Evolutionary conservation across 2,113 vertebrate species (phyloP).

Genomic region (Mionectes macconnelli): DNA sequence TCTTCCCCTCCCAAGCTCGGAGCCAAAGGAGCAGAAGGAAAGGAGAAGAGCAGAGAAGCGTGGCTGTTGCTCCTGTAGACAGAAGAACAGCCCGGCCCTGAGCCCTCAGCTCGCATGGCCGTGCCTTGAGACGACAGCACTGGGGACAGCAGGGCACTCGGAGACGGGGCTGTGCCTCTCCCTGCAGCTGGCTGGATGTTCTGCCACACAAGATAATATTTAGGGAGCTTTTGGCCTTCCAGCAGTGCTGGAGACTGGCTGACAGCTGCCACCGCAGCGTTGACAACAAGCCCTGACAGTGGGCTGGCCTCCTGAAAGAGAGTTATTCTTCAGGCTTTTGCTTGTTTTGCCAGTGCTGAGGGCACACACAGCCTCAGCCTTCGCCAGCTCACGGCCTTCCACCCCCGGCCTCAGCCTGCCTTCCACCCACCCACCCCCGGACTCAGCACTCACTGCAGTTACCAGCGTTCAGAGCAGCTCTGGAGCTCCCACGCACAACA

Average conservation of each 20-base stretch:
- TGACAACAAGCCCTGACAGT: not conserved
- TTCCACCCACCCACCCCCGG: too few relatives aligned
- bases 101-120: not conserved
- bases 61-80: fast-evolving
- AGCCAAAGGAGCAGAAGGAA: not conserved
- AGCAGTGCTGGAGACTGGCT: not conserved
- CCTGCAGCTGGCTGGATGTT: not conserved
- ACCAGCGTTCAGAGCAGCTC: not conserved
- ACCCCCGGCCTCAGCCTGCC: not conserved
- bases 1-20: not conserved
- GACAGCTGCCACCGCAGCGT: conserved; percentile 22
- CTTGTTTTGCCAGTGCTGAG: not conserved
- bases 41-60: fast-evolving
- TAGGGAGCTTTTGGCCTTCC: conserved; percentile 15
- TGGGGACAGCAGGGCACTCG: not conserved
- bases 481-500: conserved; percentile 20
- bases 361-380: not conserved
- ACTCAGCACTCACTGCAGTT: not conserved
- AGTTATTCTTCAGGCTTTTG: not conserved
- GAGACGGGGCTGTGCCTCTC: not conserved
- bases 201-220: conserved; percentile 27
- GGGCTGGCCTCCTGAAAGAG: not conserved
- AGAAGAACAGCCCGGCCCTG: not conserved
- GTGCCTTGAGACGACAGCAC: not conserved
- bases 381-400: conserved; percentile 9